Evolutionary conservation across 2,113 vertebrate species (phyloP).

Genomic region (Ornithorhynchus anatinus): DNA sequence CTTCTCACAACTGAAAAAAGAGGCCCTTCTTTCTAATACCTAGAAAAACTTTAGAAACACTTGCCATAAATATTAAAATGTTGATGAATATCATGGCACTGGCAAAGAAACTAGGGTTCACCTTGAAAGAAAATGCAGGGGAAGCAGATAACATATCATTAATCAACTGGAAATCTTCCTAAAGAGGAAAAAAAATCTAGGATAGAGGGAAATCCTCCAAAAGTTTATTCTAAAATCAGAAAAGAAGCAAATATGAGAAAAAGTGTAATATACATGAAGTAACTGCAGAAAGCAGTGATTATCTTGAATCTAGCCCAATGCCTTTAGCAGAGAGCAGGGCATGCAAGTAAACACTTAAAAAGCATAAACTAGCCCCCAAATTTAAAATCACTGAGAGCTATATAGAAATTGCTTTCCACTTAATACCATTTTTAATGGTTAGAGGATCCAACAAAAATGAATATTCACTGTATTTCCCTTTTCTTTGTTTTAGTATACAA

Average conservation of each 20-base stretch:
- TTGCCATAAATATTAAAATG: neutral
- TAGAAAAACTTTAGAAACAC: neutral
- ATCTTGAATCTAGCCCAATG: too few species aligned
- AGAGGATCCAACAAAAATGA: too few species aligned
- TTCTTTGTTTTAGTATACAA: too few species aligned
- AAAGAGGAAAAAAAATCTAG: too few species aligned
- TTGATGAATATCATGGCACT: neutral
- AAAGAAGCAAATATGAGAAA: neutral
- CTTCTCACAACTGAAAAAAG: neutral
- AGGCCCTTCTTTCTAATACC: too few species aligned
- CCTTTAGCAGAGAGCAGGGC: too few species aligned
- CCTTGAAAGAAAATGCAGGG: neutral
- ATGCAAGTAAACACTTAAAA: too few species aligned
- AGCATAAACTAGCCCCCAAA: too few species aligned
- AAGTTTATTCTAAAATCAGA: conserved; percentile 9
- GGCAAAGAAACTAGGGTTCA: conserved; percentile 6
- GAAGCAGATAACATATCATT: conserved; percentile 12
- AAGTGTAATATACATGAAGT: neutral
- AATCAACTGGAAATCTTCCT: neutral
- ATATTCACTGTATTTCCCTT: too few species aligned
- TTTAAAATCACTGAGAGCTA: too few species aligned
- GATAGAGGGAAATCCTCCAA: neutral
- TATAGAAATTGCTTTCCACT: too few species aligned
- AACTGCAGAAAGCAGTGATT: neutral
- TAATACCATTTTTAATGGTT: too few species aligned